Conservation (phyloP, 2,797 vertebrate genomes). For the Vireo griseus region DNA sequence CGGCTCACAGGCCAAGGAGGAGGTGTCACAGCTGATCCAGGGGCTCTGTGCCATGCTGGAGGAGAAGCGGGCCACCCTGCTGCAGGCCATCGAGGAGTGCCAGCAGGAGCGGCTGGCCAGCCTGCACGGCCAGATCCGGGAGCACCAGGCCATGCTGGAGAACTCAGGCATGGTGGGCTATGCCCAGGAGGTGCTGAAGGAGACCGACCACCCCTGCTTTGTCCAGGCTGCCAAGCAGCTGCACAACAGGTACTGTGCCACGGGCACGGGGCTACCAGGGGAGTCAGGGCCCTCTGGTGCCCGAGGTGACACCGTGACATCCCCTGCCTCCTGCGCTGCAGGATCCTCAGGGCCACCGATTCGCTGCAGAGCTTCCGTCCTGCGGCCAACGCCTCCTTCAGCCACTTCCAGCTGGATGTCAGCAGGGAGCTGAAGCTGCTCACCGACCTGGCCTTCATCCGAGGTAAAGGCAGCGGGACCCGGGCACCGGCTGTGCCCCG, state of each 20-base stretch:
- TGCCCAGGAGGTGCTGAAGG: conserved; percentile 93
- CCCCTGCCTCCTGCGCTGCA: conserved; percentile 8
- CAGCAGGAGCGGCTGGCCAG: conserved; percentile 77
- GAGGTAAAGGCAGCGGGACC: conserved; percentile 75
- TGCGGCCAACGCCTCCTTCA: conserved; percentile 86
- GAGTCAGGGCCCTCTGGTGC: rapidly evolving
- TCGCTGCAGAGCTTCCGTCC: conserved; percentile 88
- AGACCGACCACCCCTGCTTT: conserved; percentile 91
- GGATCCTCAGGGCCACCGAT: conserved; percentile 87
- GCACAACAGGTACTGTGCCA: conserved; percentile 81
- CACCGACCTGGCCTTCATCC: conserved; percentile 85
- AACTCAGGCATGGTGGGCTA: conserved; percentile 89
- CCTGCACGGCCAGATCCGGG: conserved; percentile 83
- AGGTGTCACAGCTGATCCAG: conserved; percentile 83
- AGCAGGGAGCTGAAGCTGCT: conserved; percentile 87
- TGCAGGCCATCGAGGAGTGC: conserved; percentile 84
- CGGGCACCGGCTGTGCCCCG: not conserved
- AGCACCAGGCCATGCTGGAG: conserved; percentile 87
- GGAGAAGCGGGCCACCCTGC: conserved; percentile 82
- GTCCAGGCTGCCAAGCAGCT: conserved; percentile 91
- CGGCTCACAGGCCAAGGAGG: conserved; percentile 85
- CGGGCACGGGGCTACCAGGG: rapidly evolving
- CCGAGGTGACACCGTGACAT: not conserved
- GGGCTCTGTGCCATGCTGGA: conserved; percentile 83
- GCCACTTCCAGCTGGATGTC: conserved; percentile 88